Conservation (phyloP, 2,888 invertebrate species). For the Lasioglossum oenotherae region DNA sequence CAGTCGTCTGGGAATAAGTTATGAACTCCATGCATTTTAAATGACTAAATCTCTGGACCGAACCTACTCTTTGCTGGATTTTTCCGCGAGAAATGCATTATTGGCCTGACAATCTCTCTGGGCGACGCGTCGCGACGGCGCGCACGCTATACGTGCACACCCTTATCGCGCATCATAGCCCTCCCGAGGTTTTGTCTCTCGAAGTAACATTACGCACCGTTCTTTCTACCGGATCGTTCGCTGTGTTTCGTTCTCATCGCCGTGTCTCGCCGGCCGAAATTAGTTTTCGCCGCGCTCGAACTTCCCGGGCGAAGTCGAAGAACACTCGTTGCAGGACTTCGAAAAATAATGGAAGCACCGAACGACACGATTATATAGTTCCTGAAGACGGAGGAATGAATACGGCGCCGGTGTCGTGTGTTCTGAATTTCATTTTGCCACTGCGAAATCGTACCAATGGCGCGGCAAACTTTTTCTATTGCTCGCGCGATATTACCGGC, state of each 20-base stretch:
- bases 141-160: slow-evolving; percentile 51
- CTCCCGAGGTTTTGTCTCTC: slow-evolving; percentile 42
- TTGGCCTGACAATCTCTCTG: slow-evolving; percentile 78
- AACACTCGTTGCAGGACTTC: slow-evolving; percentile 20
- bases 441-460: neutral
- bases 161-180: slow-evolving; percentile 52
- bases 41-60: slow-evolving; percentile 80
- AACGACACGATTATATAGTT: slow-evolving; percentile 1
- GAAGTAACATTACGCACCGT: slow-evolving; percentile 45
- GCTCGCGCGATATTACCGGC: neutral
- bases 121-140: slow-evolving; percentile 36
- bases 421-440: slow-evolving; percentile 17
- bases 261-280: slow-evolving; percentile 25
- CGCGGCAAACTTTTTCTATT: neutral
- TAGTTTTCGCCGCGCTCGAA: slow-evolving; percentile 31
- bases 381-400: neutral
- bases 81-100: slow-evolving; percentile 78
- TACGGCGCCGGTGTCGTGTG: neutral
- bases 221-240: slow-evolving; percentile 23
- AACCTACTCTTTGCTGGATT: slow-evolving; percentile 76
- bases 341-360: slow-evolving; percentile 22
- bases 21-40: slow-evolving; percentile 83
- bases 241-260: slow-evolving; percentile 22
- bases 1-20: slow-evolving; percentile 79
- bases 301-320: neutral